Evolutionary conservation across 1,140 invertebrate species (phyloP), one percentile per base, ranked within the genome.

Genomic region (Aphidius gifuensis): DNA sequence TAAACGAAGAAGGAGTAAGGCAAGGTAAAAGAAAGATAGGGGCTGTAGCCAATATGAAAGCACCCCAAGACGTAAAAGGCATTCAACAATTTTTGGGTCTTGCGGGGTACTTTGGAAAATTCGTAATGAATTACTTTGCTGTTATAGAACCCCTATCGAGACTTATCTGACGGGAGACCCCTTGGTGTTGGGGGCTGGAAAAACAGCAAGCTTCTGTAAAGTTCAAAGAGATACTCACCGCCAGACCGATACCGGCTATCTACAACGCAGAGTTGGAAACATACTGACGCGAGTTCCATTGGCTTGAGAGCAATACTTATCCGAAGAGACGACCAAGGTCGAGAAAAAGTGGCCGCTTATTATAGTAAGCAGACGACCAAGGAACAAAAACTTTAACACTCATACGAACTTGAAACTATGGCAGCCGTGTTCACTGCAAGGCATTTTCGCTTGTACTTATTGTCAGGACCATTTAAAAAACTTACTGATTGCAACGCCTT

Each of bases 401-500:
- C 70, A 0, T 76, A 74, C 50, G 74, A 79, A 55, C 23, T 76
- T 0, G 74, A 77, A 44, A 71, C 43, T 66, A 68, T 65, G 60
- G 75, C 66, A 8, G 74, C 62, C 40, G 74, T 70, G 65, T 64
- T 16, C 61, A 71, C 70, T 0, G 38, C 79, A 6, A 70, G 72
- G 55, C 61, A 66, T 45, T 80, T 78, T 55, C 64, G 72, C 21
- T 65, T 74, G 9, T 76, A 72, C 49, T 44, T 79, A 23, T 39
- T 75, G 9, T 75, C 74, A 5, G 74, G 72, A 16, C 53, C 56
- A 16, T 79, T 80, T 51, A 73, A 57, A 62, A 66, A 69, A 64
- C 71, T 75, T 44, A 78, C 58, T 4, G 77, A 70, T 70, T 80
- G 77, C 63, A 72, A 65, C 16, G 71, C 73, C 0, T 55, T 79